Percentiles rank a stretch among this genome's conserved stretches.
Conservation (phyloP, 1,140 invertebrate species). For the Dendroctonus ponderosae region DNA sequence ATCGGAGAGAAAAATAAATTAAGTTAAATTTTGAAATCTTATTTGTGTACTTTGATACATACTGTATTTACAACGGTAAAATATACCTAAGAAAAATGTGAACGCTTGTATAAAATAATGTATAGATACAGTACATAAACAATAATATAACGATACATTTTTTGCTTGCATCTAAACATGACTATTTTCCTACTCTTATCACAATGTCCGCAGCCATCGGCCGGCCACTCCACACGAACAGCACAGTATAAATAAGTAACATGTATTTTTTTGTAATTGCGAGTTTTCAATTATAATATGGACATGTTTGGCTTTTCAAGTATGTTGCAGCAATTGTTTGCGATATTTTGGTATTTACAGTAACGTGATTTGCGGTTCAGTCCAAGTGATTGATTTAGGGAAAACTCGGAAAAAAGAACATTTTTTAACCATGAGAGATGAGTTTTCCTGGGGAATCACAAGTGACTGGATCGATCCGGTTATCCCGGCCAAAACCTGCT, state of each 20-base stretch:
- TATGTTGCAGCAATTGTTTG: conserved; percentile 43
- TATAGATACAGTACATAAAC: conserved; percentile 51
- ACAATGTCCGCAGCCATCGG: conserved; percentile 49
- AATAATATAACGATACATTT: conserved; percentile 51
- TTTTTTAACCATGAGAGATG: no score
- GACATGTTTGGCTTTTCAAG: conserved; percentile 47
- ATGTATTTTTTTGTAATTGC: conserved; percentile 48
- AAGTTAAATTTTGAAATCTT: conserved; percentile 44
- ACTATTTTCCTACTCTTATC: conserved; percentile 52
- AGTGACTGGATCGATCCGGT: no score
- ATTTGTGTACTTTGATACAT: conserved; percentile 48
- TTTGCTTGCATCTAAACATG: conserved; percentile 48
- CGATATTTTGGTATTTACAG: conserved; percentile 12
- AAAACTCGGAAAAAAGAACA: no score
- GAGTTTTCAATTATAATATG: conserved; percentile 45
- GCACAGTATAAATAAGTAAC: conserved; percentile 52
- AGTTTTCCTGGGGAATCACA: no score
- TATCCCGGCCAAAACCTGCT: conserved; percentile 12
- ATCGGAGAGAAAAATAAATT: conserved; percentile 40
- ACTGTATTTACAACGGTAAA: conserved; percentile 50
- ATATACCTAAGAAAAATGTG: conserved; percentile 45
- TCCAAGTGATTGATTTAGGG: no score
- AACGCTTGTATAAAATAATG: conserved; percentile 51
- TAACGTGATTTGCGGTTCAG: no score
- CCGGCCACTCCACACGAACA: conserved; percentile 49